A percentile compares a stretch with the other conserved stretches of the same genome.
These are phyloP conservation scores for Stictonetta naevosa DNA, from an alignment of 2,113 vertebrate species.

Conservation along the genomic window DNA sequence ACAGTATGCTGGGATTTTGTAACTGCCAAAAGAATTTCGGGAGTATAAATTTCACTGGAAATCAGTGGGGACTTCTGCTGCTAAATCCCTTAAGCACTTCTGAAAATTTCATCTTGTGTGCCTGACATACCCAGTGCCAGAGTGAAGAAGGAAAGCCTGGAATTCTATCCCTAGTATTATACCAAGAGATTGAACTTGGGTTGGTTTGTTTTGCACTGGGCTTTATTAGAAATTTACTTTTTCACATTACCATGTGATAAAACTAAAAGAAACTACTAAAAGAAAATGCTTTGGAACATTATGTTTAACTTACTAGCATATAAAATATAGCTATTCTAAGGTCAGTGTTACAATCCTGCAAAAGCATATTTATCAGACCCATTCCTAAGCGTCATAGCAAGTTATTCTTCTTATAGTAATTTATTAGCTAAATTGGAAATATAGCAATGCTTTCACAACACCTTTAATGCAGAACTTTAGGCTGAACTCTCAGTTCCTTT, in stretches of 20 bases:
- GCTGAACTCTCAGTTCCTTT: slow-evolving; percentile 68
- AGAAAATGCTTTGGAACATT: background rate
- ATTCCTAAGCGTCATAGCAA: slow-evolving; percentile 26
- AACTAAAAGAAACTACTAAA: background rate
- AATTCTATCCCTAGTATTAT: background rate
- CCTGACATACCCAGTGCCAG: background rate
- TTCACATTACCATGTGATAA: background rate
- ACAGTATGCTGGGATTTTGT: background rate
- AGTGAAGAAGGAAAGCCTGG: background rate
- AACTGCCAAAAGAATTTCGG: background rate
- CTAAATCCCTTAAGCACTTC: slow-evolving; percentile 21
- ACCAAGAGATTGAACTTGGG: background rate
- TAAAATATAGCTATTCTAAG: slow-evolving; percentile 25
- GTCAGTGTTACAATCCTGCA: slow-evolving; percentile 6
- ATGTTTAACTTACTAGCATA: slow-evolving; percentile 38
- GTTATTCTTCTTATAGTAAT: slow-evolving; percentile 58
- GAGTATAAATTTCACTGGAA: background rate
- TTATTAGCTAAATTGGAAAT: slow-evolving; percentile 73
- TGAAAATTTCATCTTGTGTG: background rate
- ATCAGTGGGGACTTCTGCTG: slow-evolving; percentile 17
- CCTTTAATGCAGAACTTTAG: slow-evolving; percentile 58
- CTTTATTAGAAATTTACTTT: background rate
- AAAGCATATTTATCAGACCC: slow-evolving; percentile 40
- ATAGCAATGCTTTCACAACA: slow-evolving; percentile 55
- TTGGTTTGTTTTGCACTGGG: background rate